A percentile compares a stretch with the other conserved stretches of the same genome.
phyloP scores from a whole-genome alignment of 2,113 vertebrate genomes.

The Gorilla gorilla region DNA sequence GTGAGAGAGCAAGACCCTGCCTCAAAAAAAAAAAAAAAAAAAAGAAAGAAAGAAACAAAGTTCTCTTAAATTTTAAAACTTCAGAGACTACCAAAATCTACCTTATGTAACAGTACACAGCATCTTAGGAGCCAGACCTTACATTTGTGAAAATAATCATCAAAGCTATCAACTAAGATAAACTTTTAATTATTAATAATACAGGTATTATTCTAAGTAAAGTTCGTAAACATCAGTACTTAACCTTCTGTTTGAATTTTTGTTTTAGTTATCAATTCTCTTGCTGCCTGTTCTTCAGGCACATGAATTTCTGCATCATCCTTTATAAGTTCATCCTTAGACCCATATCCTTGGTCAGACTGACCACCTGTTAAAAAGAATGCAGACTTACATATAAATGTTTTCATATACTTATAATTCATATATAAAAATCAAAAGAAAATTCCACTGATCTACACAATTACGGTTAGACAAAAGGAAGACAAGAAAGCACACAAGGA shows the following conservation, averaged over 20 bases:
- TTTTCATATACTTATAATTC: background rate
- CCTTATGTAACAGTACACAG: background rate
- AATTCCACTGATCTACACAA: background rate
- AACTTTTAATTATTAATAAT: background rate
- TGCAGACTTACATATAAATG: background rate
- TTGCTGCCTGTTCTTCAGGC: conserved; percentile 57
- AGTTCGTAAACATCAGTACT: conserved; percentile 57
- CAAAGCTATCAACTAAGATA: background rate
- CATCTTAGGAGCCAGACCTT: conserved; percentile 6
- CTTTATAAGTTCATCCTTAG: conserved; percentile 93
- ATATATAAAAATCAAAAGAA: conserved; percentile 20
- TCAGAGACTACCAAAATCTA: conserved; percentile 6
- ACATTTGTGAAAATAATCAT: conserved; percentile 1
- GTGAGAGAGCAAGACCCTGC: too few species aligned
- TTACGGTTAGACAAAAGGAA: conserved; percentile 37
- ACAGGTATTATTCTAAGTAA: background rate
- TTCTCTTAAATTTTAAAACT: conserved; percentile 19
- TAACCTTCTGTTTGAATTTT: conserved; percentile 81
- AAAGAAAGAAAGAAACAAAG: too few species aligned
- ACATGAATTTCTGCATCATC: conserved; percentile 82
- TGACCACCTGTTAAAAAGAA: conserved; percentile 85
- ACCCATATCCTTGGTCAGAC: conserved; percentile 93
- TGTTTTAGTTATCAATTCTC: conserved; percentile 66
- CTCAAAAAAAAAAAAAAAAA: too few species aligned
- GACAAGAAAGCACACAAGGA: conserved; percentile 33